A percentile compares a stretch with the other conserved stretches of the same genome.
These are phyloP conservation scores for Tetrapedia diversipes DNA, from an alignment of 2,888 invertebrate species.

Conservation along the genomic window DNA sequence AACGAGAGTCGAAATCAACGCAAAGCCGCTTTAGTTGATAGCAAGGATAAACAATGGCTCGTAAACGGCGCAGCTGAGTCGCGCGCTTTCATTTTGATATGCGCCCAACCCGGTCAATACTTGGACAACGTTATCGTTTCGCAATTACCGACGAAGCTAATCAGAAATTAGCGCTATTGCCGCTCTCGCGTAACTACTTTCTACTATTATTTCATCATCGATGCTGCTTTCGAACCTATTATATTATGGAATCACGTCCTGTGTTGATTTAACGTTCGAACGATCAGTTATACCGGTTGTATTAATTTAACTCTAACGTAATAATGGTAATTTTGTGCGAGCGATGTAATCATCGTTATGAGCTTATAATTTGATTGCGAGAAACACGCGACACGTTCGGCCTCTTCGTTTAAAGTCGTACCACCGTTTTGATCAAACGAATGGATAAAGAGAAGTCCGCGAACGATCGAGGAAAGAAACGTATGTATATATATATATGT, in stretches of 20 bases:
- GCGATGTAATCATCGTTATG: slow-evolving; percentile 6
- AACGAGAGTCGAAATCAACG: slow-evolving; percentile 18
- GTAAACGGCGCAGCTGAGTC: slow-evolving; percentile 22
- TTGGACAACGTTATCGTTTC: slow-evolving; percentile 41
- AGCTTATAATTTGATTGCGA: neutral
- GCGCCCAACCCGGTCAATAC: neutral
- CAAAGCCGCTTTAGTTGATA: slow-evolving; percentile 28
- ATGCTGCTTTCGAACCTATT: slow-evolving; percentile 34
- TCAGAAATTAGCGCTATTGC: slow-evolving; percentile 46
- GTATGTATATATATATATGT: too few species aligned
- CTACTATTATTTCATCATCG: slow-evolving; percentile 45
- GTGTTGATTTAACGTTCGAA: slow-evolving; percentile 41
- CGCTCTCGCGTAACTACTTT: slow-evolving; percentile 41
- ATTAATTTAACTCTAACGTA: slow-evolving; percentile 41
- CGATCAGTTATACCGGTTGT: slow-evolving; percentile 35
- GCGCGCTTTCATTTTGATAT: slow-evolving; percentile 47
- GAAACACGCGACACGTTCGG: neutral
- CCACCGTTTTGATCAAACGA: neutral
- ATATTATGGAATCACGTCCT: slow-evolving; percentile 30
- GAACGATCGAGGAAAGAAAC: neutral
- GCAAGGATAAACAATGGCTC: slow-evolving; percentile 34
- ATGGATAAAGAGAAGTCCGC: slow-evolving; percentile 5
- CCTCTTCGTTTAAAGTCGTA: neutral
- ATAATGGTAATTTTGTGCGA: slow-evolving; percentile 28
- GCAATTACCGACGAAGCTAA: slow-evolving; percentile 48